These are phyloP conservation scores for Gavia stellata DNA, from an alignment of 2,113 vertebrate genomes.

Conservation along the genomic window DNA sequence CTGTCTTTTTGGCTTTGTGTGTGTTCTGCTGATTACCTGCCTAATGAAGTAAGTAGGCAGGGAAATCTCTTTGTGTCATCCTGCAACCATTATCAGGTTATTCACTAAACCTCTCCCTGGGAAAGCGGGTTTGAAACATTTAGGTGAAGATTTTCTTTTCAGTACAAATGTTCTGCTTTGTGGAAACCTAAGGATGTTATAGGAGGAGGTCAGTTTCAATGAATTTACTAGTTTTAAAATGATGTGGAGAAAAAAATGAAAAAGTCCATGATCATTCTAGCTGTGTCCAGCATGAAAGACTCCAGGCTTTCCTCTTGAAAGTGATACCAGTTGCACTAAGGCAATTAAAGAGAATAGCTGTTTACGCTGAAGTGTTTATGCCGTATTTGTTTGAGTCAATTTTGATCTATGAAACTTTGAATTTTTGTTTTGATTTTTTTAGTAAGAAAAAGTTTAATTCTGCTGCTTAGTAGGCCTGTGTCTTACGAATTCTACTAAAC, in stretches of 20 bases:
- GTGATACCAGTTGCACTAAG: not conserved
- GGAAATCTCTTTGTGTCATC: not conserved
- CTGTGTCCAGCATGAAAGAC: not conserved
- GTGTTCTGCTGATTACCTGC: not conserved
- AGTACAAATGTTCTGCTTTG: not conserved
- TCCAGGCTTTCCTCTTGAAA: not conserved
- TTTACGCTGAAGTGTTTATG: not conserved
- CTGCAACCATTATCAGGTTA: not conserved
- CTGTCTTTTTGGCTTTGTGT: not conserved
- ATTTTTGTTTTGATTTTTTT: not conserved
- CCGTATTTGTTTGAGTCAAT: not conserved
- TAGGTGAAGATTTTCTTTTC: not conserved
- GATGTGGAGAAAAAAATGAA: not conserved
- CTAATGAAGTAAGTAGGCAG: not conserved
- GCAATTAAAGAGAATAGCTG: not conserved
- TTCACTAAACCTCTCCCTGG: not conserved
- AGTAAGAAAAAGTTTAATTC: not conserved
- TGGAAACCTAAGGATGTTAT: not conserved
- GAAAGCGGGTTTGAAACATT: not conserved
- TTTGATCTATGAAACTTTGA: not conserved
- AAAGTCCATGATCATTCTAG: not conserved
- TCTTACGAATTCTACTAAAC: not conserved
- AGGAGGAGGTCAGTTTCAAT: not conserved
- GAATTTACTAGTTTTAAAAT: not conserved
- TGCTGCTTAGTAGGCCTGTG: not conserved